Conservation (phyloP, 2,797 vertebrate genomes). For the Percopsis omiscomaycus region DNA sequence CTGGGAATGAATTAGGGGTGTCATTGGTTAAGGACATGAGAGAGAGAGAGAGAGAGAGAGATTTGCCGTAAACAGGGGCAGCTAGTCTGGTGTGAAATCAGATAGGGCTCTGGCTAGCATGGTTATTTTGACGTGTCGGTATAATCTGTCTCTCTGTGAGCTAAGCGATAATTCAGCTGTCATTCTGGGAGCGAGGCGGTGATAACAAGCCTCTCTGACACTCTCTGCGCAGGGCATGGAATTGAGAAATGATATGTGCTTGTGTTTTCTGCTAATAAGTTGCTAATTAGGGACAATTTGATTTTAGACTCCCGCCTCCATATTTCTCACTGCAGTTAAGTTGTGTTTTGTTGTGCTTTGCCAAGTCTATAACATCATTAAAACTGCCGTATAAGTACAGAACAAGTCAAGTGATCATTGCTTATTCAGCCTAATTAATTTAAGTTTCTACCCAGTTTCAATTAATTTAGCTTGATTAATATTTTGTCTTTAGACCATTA, state of each 20-base stretch:
- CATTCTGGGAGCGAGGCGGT: constrained; percentile 32
- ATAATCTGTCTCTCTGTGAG: constrained; percentile 52
- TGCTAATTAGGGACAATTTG: constrained; percentile 18
- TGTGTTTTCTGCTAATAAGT: constrained; percentile 8
- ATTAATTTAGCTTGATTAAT: too few species aligned
- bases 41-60: constrained; percentile 19
- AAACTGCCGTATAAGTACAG: neutral
- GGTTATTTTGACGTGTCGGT: constrained; percentile 48
- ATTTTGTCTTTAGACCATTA: too few species aligned
- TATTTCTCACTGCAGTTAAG: neutral
- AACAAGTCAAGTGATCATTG: neutral
- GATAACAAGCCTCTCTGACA: constrained; percentile 35
- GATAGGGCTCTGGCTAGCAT: constrained; percentile 40
- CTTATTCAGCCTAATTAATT: too few species aligned
- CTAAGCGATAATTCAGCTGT: constrained; percentile 60
- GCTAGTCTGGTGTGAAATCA: constrained; percentile 46
- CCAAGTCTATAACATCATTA: constrained; percentile 1
- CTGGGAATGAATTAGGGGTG: constrained; percentile 62
- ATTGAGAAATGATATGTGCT: constrained; percentile 23
- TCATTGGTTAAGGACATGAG: constrained; percentile 69
- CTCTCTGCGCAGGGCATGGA: constrained; percentile 29
- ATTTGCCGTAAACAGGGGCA: constrained; percentile 54
- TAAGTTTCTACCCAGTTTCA: too few species aligned
- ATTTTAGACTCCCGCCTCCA: constrained; percentile 5
- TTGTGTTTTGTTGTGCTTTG: neutral